Conservation (phyloP, 2,113 vertebrate genomes). For the Labeo catla region DNA sequence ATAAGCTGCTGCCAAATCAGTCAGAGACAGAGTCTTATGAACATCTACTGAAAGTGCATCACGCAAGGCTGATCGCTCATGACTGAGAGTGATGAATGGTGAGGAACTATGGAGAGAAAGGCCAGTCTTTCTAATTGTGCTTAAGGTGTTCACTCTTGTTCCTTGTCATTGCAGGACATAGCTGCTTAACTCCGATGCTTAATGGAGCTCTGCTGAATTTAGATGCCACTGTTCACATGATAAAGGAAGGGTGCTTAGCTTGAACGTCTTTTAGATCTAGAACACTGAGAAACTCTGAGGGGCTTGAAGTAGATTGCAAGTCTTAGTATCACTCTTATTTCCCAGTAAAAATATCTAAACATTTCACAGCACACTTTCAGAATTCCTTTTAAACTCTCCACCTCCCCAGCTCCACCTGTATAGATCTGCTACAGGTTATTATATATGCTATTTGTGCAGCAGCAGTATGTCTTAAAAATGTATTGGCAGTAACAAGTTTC, state of each 20-base stretch:
- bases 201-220: constrained; percentile 19
- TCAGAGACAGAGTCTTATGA: constrained; percentile 37
- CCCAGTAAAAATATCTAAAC: background rate
- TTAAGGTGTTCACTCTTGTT: constrained; percentile 35
- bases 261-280: background rate
- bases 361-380: too few species aligned
- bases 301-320: background rate
- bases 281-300: background rate
- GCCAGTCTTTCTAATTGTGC: constrained; percentile 36
- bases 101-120: constrained; percentile 8
- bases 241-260: constrained; percentile 1
- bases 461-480: too few species aligned
- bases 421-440: too few species aligned
- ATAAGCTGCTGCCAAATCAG: constrained; percentile 31
- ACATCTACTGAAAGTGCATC: constrained; percentile 28
- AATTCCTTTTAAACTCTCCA: too few species aligned
- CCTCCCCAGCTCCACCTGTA: too few species aligned
- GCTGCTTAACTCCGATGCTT: constrained; percentile 25
- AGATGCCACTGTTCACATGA: background rate
- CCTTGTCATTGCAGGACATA: constrained; percentile 26
- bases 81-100: constrained; percentile 52
- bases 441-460: too few species aligned
- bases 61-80: constrained; percentile 27
- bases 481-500: too few species aligned
- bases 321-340: background rate